Evolutionary conservation across 2,113 vertebrate species (phyloP).

Genomic region (Mustela lutreola): DNA sequence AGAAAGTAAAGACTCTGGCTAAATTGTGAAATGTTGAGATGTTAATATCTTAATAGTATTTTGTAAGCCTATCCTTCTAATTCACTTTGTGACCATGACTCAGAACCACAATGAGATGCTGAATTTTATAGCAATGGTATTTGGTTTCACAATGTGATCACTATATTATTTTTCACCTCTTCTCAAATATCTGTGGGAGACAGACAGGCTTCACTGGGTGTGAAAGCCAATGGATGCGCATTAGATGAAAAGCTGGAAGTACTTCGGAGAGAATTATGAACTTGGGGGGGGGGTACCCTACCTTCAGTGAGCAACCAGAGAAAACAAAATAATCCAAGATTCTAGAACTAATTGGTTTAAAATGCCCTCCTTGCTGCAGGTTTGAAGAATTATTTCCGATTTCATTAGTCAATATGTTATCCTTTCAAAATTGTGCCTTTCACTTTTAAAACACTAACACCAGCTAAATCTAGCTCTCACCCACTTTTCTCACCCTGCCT

Average conservation of each 20-base stretch:
- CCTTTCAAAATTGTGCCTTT: neutral
- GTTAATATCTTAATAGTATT: slow-evolving; percentile 81
- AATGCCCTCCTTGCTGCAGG: neutral
- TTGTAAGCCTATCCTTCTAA: slow-evolving; percentile 73
- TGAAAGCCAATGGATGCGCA: neutral
- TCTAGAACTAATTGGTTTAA: slow-evolving; percentile 10
- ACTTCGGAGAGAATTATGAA: neutral
- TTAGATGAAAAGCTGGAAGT: neutral
- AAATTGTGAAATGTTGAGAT: slow-evolving; percentile 83
- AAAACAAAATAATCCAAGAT: neutral
- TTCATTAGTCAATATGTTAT: neutral
- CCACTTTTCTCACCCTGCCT: neutral
- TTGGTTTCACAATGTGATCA: slow-evolving; percentile 49
- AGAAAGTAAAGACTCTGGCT: slow-evolving; percentile 49
- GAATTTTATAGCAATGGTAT: slow-evolving; percentile 67
- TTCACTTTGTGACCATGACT: slow-evolving; percentile 78
- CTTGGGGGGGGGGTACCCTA: too few species aligned
- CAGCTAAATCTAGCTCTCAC: neutral
- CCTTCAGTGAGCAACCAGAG: neutral
- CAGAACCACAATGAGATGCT: slow-evolving; percentile 71
- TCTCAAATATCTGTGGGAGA: slow-evolving; percentile 60
- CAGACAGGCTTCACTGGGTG: slow-evolving; percentile 24
- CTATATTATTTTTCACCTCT: slow-evolving; percentile 72
- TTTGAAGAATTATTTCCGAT: slow-evolving; percentile 12
- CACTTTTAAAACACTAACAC: neutral